phyloP scores from a whole-genome alignment of 2,888 invertebrate genomes.

The Pristionchus japonicus region DNA sequence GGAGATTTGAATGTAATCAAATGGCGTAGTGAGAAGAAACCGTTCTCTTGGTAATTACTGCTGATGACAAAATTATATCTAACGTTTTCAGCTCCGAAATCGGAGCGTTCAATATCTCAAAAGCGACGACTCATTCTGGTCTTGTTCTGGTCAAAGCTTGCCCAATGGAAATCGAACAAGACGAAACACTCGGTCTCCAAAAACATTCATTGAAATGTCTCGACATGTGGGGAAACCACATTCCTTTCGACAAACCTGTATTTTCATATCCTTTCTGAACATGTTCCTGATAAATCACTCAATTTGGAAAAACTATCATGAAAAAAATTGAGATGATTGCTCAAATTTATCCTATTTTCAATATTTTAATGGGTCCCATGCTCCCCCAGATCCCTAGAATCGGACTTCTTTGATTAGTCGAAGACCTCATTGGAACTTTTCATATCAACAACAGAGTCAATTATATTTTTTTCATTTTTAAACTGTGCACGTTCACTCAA shows the following conservation, averaged over 20 bases:
- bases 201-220: not conserved
- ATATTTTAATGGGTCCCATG: too few relatives aligned
- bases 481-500: too few relatives aligned
- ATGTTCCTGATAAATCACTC: not conserved
- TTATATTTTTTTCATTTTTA: too few relatives aligned
- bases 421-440: too few relatives aligned
- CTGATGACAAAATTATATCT: not conserved
- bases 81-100: not conserved
- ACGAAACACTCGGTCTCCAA: not conserved
- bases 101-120: not conserved
- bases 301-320: too few relatives aligned
- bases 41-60: not conserved
- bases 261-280: not conserved
- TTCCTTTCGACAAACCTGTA: not conserved
- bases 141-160: not conserved
- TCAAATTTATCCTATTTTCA: too few relatives aligned
- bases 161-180: not conserved
- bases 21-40: not conserved
- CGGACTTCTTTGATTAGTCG: too few relatives aligned
- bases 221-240: not conserved
- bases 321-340: too few relatives aligned
- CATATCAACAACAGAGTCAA: too few relatives aligned
- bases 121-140: not conserved
- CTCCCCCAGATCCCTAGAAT: too few relatives aligned
- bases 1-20: not conserved